Evolutionary conservation across 2,888 invertebrate genomes (phyloP).

Genomic region (Arrhopalites spinosus): DNA sequence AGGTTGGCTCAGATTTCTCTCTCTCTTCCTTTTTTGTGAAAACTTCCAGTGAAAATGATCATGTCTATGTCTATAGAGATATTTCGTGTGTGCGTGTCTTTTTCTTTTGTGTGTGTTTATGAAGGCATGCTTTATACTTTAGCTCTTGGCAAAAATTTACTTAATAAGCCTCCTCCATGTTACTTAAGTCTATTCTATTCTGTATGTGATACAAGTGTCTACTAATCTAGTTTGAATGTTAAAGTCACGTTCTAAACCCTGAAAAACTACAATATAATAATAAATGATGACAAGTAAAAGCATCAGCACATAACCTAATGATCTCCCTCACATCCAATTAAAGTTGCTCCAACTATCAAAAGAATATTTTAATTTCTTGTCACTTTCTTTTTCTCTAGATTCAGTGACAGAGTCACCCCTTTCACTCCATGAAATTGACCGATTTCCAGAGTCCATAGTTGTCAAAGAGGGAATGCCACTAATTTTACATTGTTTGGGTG

Average conservation of each 20-base stretch:
- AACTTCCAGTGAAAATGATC: not conserved
- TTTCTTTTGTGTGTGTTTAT: too few relatives aligned
- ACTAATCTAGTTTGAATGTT: too few relatives aligned
- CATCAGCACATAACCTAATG: constrained; percentile 2
- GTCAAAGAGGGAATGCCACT: constrained; percentile 52
- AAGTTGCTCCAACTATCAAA: not conserved
- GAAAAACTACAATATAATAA: too few relatives aligned
- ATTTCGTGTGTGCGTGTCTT: too few relatives aligned
- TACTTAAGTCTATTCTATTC: too few relatives aligned
- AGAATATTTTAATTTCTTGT: too few relatives aligned
- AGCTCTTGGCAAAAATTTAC: too few relatives aligned
- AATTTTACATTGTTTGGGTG: constrained; percentile 50
- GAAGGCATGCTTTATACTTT: too few relatives aligned
- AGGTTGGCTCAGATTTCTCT: not conserved
- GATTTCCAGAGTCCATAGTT: constrained; percentile 51
- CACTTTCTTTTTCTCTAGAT: too few relatives aligned
- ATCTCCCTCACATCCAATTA: not conserved
- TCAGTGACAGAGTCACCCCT: too few relatives aligned
- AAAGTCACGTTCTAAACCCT: not conserved
- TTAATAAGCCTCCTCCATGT: too few relatives aligned
- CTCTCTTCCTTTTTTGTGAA: not conserved
- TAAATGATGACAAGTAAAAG: not conserved
- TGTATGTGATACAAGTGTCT: not conserved
- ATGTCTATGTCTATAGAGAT: too few relatives aligned
- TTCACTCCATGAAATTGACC: constrained; percentile 31